A percentile compares a stretch with the other conserved stretches of the same genome.
Conservation (phyloP, 2,113 vertebrate genomes). For the Cyprinodon variegatus region DNA sequence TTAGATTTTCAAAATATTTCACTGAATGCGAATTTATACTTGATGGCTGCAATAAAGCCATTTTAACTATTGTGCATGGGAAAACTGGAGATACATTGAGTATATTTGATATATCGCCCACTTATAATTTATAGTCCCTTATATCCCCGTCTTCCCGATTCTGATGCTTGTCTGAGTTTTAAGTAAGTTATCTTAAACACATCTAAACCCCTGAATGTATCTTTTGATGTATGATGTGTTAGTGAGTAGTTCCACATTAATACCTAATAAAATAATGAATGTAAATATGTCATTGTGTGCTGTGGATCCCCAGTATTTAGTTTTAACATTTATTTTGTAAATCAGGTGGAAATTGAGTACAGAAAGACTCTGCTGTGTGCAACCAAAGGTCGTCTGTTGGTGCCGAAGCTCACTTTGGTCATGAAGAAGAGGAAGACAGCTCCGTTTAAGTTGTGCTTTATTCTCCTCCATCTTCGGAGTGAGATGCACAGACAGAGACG, state of each 20-base stretch:
- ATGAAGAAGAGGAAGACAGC: conserved; percentile 41
- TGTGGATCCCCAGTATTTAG: neutral
- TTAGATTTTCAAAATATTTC: no score
- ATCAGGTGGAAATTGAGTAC: neutral
- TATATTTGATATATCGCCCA: no score
- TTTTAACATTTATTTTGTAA: neutral
- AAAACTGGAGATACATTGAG: no score
- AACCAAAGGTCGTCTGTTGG: neutral
- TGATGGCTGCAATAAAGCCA: no score
- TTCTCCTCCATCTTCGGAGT: conserved; percentile 13
- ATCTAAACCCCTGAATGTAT: neutral
- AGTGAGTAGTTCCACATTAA: neutral
- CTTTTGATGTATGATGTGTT: neutral
- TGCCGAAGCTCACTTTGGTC: conserved; percentile 12
- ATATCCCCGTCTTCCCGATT: neutral
- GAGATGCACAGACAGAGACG: neutral
- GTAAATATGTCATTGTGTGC: neutral
- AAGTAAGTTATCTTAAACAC: neutral
- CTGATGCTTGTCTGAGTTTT: neutral
- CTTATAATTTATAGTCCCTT: neutral
- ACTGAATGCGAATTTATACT: no score
- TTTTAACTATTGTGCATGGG: no score
- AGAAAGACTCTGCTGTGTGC: neutral
- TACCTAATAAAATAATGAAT: neutral
- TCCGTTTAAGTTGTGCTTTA: conserved; percentile 31